Evolutionary conservation across 2,797 vertebrate genomes (phyloP).

Genomic region (Zenarchopterus dispar): DNA sequence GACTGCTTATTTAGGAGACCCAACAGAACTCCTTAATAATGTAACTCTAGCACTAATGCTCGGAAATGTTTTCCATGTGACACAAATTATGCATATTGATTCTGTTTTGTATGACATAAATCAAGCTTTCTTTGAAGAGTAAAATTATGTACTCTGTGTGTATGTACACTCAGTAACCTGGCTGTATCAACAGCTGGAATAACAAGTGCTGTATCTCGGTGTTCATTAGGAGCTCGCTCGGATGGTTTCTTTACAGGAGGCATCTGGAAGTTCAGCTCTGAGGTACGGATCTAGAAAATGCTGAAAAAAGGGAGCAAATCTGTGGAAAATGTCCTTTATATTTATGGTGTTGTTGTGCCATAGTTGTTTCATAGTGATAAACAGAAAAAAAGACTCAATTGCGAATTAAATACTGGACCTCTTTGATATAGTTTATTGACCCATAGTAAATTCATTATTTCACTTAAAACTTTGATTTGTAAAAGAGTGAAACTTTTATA

Average conservation of each 20-base stretch:
- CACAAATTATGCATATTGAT: conserved; percentile 74
- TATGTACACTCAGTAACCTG: conserved; percentile 78
- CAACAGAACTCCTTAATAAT: conserved; percentile 33
- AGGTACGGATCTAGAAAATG: conserved; percentile 58
- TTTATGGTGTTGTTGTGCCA: conserved; percentile 38
- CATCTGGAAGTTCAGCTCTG: conserved; percentile 74
- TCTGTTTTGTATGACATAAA: conserved; percentile 69
- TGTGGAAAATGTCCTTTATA: conserved; percentile 2
- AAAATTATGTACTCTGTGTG: conserved; percentile 68
- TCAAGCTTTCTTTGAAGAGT: conserved; percentile 71
- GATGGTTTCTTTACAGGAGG: conserved; percentile 79
- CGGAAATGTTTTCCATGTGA: conserved; percentile 69
- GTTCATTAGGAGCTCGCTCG: conserved; percentile 82
- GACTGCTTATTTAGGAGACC: conserved; percentile 50
- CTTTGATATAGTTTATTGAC: too few species aligned
- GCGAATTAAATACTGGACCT: conserved; percentile 1
- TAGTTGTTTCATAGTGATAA: conserved; percentile 1
- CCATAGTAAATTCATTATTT: not conserved
- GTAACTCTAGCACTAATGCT: conserved; percentile 46
- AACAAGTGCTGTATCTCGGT: conserved; percentile 80
- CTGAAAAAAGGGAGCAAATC: conserved; percentile 24
- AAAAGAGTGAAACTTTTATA: too few species aligned
- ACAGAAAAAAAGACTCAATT: not conserved
- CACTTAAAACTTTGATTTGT: too few species aligned
- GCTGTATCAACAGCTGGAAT: conserved; percentile 83